A percentile compares a stretch with the other conserved stretches of the same genome.
Conservation (phyloP, 2,888 invertebrate genomes). For the Stegophylla sp. region DNA sequence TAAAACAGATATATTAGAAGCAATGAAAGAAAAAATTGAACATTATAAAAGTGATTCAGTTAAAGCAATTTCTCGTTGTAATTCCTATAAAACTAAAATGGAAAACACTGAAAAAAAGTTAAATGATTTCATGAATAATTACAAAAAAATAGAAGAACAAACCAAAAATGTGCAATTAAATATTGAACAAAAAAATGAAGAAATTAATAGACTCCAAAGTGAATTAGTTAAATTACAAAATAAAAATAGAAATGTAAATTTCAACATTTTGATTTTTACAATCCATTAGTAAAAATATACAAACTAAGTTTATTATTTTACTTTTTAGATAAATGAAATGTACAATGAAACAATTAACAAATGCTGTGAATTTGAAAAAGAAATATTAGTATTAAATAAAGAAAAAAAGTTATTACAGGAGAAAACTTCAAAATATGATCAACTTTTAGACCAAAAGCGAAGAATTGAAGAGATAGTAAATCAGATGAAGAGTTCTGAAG, state of each 20-base stretch:
- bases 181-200: conserved; percentile 45
- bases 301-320: conserved; percentile 3
- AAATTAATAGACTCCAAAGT: conserved; percentile 37
- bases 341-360: conserved; percentile 37
- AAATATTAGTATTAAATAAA: conserved; percentile 33
- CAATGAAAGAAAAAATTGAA: conserved; percentile 54
- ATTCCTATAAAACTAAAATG: conserved; percentile 45
- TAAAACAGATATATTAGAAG: conserved; percentile 40
- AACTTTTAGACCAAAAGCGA: conserved; percentile 52
- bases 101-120: conserved; percentile 44
- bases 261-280: conserved; percentile 2
- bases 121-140: conserved; percentile 35
- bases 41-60: conserved; percentile 43
- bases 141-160: conserved; percentile 45
- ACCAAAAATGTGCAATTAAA: conserved; percentile 18
- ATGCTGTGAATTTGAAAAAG: conserved; percentile 41
- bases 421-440: conserved; percentile 51
- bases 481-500: conserved; percentile 49
- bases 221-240: conserved; percentile 36
- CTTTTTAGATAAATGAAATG: conserved; percentile 30
- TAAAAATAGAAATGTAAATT: conserved; percentile 40
- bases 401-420: conserved; percentile 34
- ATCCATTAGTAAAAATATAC: background rate
- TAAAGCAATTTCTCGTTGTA: conserved; percentile 42
- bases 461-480: conserved; percentile 54